Base-by-base conservation (phyloP, 53 echinoderm and acorn worm genomes). In the Antedon mediterranea region DNA sequence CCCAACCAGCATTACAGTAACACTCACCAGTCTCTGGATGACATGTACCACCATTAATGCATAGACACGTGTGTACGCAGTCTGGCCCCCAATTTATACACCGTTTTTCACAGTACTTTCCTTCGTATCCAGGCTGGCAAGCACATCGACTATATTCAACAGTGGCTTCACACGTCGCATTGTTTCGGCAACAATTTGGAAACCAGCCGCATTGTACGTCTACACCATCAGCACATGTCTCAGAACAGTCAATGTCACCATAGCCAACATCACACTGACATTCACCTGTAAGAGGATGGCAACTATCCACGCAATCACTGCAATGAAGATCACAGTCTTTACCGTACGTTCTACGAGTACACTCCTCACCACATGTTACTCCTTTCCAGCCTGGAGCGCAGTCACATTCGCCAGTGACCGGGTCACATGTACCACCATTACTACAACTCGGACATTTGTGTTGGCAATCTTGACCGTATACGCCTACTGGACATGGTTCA, bases 1-100 rank as follows among this genome's bases (percentile, higher is more conserved):
- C 84, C 98, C 98, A 97, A 31, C 98, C 98, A 9, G 92, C 88
- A 34, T 85, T 87, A 73, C 98, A 97, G 71, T 92, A 89, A 78
- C 98, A 97, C 32, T 97, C 92, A 43, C 98, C 98, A 0, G 89
- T 87, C 31, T 87, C 86, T 0, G 98, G 89, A 74, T 97, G 90
- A 74, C 98, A 97, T n/a, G 87, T 92, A 0, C 89, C 92, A 43
- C 87, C 89, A 82, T 97, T 97, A 18, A 15, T 57, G 23, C 57
- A 57, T 57, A 57, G 23, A 23, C 57, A 57, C 20, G 14, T 57
- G 23, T 26, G 57, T 18, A 18, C 2, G 20, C 57, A 57, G 9
- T 26, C 57, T 15, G 11, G 14, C 57, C 57, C 57, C 57, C 57
- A 57, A 57, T 23, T 26, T 18, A 1, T 23, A 57, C 57, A 57